A percentile compares a stretch with the other conserved stretches of the same genome.
These are phyloP conservation scores for Cygnus olor DNA, from an alignment of 2,797 vertebrate genomes.

Conservation along the genomic window DNA sequence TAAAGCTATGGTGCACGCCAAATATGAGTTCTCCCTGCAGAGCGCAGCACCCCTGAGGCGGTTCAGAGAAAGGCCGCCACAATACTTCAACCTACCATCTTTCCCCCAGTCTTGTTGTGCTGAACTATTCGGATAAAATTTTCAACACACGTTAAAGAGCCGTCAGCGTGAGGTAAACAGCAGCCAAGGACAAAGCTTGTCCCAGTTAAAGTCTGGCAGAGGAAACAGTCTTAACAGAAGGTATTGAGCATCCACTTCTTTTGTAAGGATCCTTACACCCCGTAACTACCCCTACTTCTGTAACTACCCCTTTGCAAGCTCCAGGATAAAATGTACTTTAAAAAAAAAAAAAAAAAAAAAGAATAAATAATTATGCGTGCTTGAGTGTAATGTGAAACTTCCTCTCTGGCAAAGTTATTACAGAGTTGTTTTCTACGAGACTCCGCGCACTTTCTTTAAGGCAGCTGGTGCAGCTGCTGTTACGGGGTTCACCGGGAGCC, in stretches of 20 bases:
- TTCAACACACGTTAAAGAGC: not conserved
- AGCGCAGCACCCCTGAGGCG: not conserved
- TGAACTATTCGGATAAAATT: not conserved
- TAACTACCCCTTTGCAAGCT: not conserved
- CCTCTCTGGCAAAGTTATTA: not conserved
- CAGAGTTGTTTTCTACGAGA: not conserved
- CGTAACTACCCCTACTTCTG: too few species aligned
- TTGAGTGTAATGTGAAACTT: not conserved
- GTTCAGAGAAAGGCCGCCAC: not conserved
- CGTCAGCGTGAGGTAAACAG: not conserved
- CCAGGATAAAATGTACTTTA: not conserved
- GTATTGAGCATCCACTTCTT: not conserved
- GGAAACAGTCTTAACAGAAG: not conserved
- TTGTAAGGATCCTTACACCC: too few species aligned
- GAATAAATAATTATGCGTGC: not conserved
- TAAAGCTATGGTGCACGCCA: not conserved
- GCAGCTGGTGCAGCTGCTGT: not conserved
- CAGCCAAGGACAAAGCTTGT: not conserved
- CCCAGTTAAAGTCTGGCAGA: not conserved
- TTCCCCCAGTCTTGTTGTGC: not conserved
- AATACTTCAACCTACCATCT: not conserved
- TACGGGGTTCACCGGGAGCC: rapidly evolving
- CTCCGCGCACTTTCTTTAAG: not conserved
- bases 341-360: not conserved
- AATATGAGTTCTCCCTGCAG: not conserved